Base-by-base conservation (phyloP, 2,113 vertebrate genomes). In the Heloderma charlesbogerti region DNA sequence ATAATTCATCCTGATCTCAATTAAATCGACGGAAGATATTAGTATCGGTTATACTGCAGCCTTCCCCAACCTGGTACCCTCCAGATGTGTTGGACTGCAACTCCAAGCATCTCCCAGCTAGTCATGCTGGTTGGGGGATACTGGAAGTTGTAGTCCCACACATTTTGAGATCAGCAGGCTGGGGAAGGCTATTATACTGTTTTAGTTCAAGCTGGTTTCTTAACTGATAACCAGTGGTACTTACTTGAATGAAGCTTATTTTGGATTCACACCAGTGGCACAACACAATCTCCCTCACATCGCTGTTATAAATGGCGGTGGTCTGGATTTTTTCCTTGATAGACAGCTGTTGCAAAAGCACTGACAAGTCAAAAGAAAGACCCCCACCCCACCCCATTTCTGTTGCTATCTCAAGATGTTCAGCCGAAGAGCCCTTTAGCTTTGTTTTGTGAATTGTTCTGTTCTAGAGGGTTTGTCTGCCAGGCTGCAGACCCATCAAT, bases 401-500 rank as follows among this genome's bases (percentile, higher is more conserved):
- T 86, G 89, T 82, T 92, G 91, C 93, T 94, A 95, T 95, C 89
- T 95, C 95, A 93, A 96, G 96, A 95, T 97, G 97, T 97, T 96
- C 92, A 97, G 92, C 48, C 37, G 69, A 22, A 86, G 69, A 93
- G 72, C 88, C 91, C 60, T 95, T 93, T 91, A 93, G n/a, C 94
- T 96, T 96, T 97, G 95, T 95, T 96, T 96, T 96, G 93, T 96
- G 96, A 95, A 96, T 96, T 93, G 96, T 96, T 94, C 94, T 95
- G 93, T 96, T 96, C 96, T 96, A 94, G 92, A 92, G 94, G 95
- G 94, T 96, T 96, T 96, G 95, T 96, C 97, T 94, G 94, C 94
- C 93, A 95, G 91, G 94, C 93, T 93, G 96, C 95, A 96, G 97
- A 96, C 95, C 97, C 97, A 97, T 97, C 97, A 97, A 97, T 97